Evolutionary conservation across 2,113 vertebrate species (phyloP).

Genomic region (Neolamprologus modestus): DNA sequence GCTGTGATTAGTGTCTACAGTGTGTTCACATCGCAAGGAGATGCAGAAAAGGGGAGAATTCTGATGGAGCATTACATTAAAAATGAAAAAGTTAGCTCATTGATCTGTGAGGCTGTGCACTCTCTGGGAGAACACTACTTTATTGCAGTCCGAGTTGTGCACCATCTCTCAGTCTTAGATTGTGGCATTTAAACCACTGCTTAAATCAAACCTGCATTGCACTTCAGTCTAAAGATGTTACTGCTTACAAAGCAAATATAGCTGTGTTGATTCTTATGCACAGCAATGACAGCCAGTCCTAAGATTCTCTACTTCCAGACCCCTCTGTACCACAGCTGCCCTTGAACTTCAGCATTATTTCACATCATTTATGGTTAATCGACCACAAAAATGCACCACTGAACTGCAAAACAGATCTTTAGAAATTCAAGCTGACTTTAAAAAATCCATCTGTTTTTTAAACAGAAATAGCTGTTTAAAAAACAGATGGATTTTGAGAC

Average conservation of each 20-base stretch:
- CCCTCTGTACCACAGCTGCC: background rate
- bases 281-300: background rate
- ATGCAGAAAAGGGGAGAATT: background rate
- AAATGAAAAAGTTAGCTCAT: background rate
- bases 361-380: background rate
- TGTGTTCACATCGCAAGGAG: background rate
- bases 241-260: background rate
- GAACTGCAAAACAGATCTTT: background rate
- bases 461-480: background rate
- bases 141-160: background rate
- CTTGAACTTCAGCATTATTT: background rate
- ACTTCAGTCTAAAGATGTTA: background rate
- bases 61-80: background rate
- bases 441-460: too few species aligned
- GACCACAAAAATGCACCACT: background rate
- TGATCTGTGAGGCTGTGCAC: background rate
- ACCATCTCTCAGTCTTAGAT: background rate
- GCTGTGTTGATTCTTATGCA: background rate
- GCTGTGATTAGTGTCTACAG: slow-evolving; percentile 1
- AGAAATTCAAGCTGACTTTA: background rate
- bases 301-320: background rate
- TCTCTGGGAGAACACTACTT: background rate
- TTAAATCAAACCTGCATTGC: background rate
- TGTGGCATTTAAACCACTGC: background rate
- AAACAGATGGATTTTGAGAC: background rate